These are phyloP conservation scores for Frankliniella intonsa DNA, from an alignment of 2,888 invertebrate genomes.

Conservation along the genomic window DNA sequence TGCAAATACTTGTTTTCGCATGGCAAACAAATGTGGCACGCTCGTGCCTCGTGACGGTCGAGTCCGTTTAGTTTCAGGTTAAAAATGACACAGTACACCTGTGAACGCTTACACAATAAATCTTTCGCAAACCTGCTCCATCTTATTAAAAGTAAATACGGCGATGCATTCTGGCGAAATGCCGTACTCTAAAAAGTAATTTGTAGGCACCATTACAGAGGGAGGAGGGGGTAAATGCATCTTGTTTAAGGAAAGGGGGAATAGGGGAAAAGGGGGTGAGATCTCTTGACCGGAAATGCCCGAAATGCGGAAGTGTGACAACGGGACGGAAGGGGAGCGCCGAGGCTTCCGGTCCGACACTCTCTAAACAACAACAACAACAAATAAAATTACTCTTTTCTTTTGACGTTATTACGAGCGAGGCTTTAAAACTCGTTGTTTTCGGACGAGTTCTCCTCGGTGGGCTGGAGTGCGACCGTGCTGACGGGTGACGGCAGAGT, in stretches of 20 bases:
- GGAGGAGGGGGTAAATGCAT: slow-evolving; percentile 24
- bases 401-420: slow-evolving; percentile 1
- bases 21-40: slow-evolving; percentile 14
- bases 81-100: background rate
- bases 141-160: background rate
- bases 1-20: slow-evolving; percentile 22
- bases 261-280: background rate
- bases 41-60: slow-evolving; percentile 4
- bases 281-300: slow-evolving; percentile 23
- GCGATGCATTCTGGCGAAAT: slow-evolving; percentile 35
- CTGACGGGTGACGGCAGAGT: slow-evolving; percentile 49
- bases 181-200: slow-evolving; percentile 37
- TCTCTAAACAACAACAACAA: background rate
- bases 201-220: slow-evolving; percentile 33
- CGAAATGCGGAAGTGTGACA: background rate
- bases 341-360: slow-evolving; percentile 13
- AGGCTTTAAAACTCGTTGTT: slow-evolving; percentile 11
- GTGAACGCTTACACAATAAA: too few relatives aligned
- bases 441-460: slow-evolving; percentile 16
- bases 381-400: slow-evolving; percentile 1
- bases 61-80: background rate
- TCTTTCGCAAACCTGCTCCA: background rate
- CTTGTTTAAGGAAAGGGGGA: background rate
- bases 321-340: slow-evolving; percentile 23
- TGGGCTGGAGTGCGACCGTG: slow-evolving; percentile 7